Percentiles rank a stretch among this genome's conserved stretches.
Evolutionary conservation across 2,797 vertebrate genomes (phyloP).

Genomic region (Xyrichtys novacula): DNA sequence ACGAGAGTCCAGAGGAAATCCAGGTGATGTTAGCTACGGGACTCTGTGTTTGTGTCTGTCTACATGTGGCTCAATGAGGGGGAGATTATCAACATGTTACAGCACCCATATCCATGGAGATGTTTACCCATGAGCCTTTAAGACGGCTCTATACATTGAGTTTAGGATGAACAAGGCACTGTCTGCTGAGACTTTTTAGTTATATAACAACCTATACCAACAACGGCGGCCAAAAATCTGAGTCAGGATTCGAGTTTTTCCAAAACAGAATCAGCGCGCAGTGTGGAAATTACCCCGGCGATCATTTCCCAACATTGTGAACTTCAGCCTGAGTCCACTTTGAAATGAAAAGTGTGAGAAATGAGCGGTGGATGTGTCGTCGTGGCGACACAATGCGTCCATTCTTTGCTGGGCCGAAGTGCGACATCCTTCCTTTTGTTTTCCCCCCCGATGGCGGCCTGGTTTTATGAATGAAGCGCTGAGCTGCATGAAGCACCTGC

Average conservation of each 20-base stretch:
- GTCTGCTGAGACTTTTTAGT: neutral
- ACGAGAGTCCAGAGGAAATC: constrained; percentile 33
- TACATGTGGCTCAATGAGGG: constrained; percentile 32
- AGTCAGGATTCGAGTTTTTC: constrained; percentile 14
- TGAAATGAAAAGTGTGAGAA: constrained; percentile 81
- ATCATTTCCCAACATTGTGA: constrained; percentile 79
- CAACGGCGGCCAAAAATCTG: too few species aligned
- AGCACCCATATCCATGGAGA: constrained; percentile 8
- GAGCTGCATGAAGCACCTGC: constrained; percentile 72
- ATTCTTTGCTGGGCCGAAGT: constrained; percentile 68
- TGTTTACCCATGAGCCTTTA: constrained; percentile 24
- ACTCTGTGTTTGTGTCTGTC: constrained; percentile 34
- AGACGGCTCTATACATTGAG: neutral
- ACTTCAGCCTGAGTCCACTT: constrained; percentile 37
- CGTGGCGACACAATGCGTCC: constrained; percentile 70
- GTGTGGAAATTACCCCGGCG: constrained; percentile 64
- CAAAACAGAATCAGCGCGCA: constrained; percentile 5
- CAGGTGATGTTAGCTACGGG: constrained; percentile 52
- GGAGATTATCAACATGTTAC: constrained; percentile 32
- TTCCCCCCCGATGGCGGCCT: constrained; percentile 43
- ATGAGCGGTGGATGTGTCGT: constrained; percentile 56
- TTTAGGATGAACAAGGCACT: neutral
- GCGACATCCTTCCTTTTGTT: constrained; percentile 81
- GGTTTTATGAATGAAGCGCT: constrained; percentile 69
- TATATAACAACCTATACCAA: constrained; percentile 31